Evolutionary conservation across 2,888 invertebrate genomes (phyloP).

Genomic region (Azorinus chamasolen): DNA sequence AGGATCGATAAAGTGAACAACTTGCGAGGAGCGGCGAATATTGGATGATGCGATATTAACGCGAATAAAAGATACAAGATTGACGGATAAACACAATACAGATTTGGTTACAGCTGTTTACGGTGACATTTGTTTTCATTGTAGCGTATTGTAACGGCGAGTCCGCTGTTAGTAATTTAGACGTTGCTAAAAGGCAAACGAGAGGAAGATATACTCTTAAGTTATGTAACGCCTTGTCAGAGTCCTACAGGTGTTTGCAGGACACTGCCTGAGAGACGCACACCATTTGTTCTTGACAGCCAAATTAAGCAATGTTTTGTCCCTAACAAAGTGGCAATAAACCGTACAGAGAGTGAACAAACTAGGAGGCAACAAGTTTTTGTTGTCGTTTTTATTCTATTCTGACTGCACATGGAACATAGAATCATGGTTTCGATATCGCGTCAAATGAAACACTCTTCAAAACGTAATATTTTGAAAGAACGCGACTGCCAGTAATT

Average conservation of each 20-base stretch:
- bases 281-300: background rate
- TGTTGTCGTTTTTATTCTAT: too few relatives aligned
- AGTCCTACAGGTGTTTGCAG: conserved; percentile 48
- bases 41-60: conserved; percentile 54
- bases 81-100: conserved; percentile 51
- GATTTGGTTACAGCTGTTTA: conserved; percentile 66
- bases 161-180: conserved; percentile 36
- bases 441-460: too few relatives aligned
- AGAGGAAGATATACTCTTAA: conserved; percentile 27
- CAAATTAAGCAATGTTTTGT: background rate
- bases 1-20: conserved; percentile 53
- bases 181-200: conserved; percentile 43
- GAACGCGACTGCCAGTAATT: too few relatives aligned
- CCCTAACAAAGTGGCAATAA: background rate
- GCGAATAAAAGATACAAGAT: conserved; percentile 53
- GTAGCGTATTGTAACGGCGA: conserved; percentile 47
- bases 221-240: conserved; percentile 38
- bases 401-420: too few relatives aligned
- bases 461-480: too few relatives aligned
- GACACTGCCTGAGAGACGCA: conserved; percentile 4
- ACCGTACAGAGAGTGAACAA: too few relatives aligned
- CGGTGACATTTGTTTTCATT: conserved; percentile 58
- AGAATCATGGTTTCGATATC: too few relatives aligned
- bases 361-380: too few relatives aligned
- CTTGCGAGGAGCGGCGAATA: conserved; percentile 42